These are phyloP conservation scores for Poeciliopsis turneri DNA, from an alignment of 2,797 vertebrate species.

Conservation along the genomic window DNA sequence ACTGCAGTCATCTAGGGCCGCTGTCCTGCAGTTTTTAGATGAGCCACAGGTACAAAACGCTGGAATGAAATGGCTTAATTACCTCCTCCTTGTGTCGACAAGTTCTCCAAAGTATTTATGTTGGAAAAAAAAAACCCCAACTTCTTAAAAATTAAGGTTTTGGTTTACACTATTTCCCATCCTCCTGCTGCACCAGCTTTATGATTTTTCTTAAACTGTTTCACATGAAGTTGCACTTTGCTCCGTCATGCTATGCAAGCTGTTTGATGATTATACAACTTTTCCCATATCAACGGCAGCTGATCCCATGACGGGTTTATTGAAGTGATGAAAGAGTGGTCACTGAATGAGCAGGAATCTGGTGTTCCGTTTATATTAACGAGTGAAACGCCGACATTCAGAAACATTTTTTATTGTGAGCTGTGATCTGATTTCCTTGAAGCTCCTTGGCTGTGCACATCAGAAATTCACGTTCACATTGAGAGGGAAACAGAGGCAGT, in stretches of 20 bases:
- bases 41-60: too few relatives aligned
- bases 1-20: too few relatives aligned
- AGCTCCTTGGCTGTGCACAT: background rate
- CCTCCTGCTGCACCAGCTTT: background rate
- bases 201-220: background rate
- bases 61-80: too few relatives aligned
- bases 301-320: background rate
- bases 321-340: background rate
- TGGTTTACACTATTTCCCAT: too few relatives aligned
- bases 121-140: too few relatives aligned
- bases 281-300: background rate
- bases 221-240: constrained; percentile 16
- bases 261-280: constrained; percentile 23
- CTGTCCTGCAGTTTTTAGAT: too few relatives aligned
- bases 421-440: background rate
- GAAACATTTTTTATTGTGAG: background rate
- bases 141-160: too few relatives aligned
- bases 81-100: too few relatives aligned
- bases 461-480: background rate
- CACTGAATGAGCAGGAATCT: background rate
- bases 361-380: background rate
- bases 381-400: background rate
- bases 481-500: background rate
- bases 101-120: too few relatives aligned
- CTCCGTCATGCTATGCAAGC: constrained; percentile 6